Evolutionary conservation across 2,888 invertebrate species (phyloP), one percentile per base, ranked within the genome.

Genomic region (Temnothorax ravouxi): DNA sequence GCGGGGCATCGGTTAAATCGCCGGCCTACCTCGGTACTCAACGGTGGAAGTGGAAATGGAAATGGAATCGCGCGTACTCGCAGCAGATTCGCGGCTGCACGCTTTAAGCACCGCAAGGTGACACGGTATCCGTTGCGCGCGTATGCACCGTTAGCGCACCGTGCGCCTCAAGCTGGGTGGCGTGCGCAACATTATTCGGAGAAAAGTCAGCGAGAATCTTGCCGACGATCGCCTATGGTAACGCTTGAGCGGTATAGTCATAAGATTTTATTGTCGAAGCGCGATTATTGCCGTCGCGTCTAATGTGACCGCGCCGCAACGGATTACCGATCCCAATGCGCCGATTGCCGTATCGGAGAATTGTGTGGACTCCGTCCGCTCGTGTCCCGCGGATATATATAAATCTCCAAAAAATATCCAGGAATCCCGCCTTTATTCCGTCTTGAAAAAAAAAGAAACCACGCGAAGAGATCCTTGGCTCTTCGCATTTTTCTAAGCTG

Each of bases 111-210:
- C 62, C 66, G 84, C 81, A 82, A 71, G 84, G 64, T 81, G 81
- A 81, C 72, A 67, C 62, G 84, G 61, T 74, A 82, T 82, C 81
- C 84, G 84, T 81, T 71, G 79, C 71, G 56, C 79, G 72, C 71
- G 47, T 71, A 71, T 69, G 47, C 71, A 80, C 79, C 79, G 79
- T 80, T 80, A 80, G 79, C 59, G 34, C 15, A 59, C 11, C 18
- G 44, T 56, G 44, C 18, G 29, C 21, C 15, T 66, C 41, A 47
- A 52, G 59, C 29, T 64, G 34, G 64, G 25, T 15, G 56, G 34
- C 34, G n/a, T 29, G 34, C 34, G 59, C 21, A 71, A 61, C 71
- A 59, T 56, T 67, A 44, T 44, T 77, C 77, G 54, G 29, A 41
- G 18, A 15, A 15, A 54, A 77, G 29, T 56, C 67, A 0, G 29